Evolutionary conservation across 2,113 vertebrate species (phyloP), one percentile per base, ranked within the genome.

Genomic region (Psittacus erithacus): DNA sequence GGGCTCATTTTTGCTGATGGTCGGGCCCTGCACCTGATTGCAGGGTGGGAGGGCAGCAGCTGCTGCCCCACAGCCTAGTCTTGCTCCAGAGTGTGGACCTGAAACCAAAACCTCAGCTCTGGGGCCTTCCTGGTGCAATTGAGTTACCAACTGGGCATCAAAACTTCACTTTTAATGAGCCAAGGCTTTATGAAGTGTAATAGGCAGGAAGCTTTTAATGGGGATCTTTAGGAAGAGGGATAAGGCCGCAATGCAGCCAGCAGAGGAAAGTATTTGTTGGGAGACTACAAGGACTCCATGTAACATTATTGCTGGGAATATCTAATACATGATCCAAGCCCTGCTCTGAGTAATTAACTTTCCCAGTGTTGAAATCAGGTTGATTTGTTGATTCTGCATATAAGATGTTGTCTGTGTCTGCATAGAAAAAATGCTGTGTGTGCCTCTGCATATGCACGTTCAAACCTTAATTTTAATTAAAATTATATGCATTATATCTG

Each of bases 321-420:
- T 39, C 63, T 93, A 52, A 86, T 59, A 74, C 0, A 10, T 13
- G 10, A 88, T 91, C 90, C 6, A 13, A 63, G 49, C n/a, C 0
- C 0, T 74, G 49, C 73, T 92, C 69, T 24, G 76, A 68, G 50
- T 92, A 88, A 89, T 92, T 91, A 74, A 69, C 82, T 88, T 91
- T 41, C 16, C 68, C 70, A 43, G 68, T 91, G 87, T 90, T 90
- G 92, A 95, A 97, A 92, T 91, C 94, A 44, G 69, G 60, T 78
- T 92, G 86, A 93, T 92, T 93, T 84, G 90, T 95, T 96, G 77
- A 87, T 95, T 89, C 70, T 93, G 81, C 80, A 17, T 82, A 9
- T 53, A 49, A 92, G 64, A 53, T 83, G 55, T 81, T 93, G 82
- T 77, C 85, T 82, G 1, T 65, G 64, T 88, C 79, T 90, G 74